Percentiles rank a stretch among this genome's conserved stretches.
phyloP scores from a whole-genome alignment of 2,797 vertebrate species.

The Gymnoscopelus braueri region DNA sequence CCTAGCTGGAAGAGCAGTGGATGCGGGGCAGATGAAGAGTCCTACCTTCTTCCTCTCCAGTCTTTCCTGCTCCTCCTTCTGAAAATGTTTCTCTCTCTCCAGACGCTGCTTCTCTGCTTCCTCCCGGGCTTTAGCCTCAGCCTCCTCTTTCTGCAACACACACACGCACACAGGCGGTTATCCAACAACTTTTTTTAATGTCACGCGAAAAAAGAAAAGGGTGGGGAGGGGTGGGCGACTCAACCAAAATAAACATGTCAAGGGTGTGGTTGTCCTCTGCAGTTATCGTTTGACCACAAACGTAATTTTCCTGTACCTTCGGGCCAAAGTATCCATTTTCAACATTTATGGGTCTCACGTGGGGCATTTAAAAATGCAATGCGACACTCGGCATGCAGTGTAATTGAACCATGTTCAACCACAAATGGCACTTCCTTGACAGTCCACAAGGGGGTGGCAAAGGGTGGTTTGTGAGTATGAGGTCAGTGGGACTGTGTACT shows the following conservation, averaged over 20 bases:
- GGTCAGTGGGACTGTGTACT: not conserved
- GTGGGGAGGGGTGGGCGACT: not conserved
- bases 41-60: slow-evolving; percentile 93
- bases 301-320: slow-evolving; percentile 51
- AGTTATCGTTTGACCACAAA: slow-evolving; percentile 65
- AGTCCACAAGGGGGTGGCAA: slow-evolving; percentile 67
- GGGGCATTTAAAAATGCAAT: slow-evolving; percentile 28
- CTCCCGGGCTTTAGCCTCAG: slow-evolving; percentile 87
- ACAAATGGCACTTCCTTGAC: slow-evolving; percentile 12
- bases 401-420: slow-evolving; percentile 30
- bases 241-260: slow-evolving; percentile 56
- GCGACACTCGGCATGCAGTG: slow-evolving; percentile 35
- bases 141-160: slow-evolving; percentile 90
- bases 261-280: slow-evolving; percentile 58
- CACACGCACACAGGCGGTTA: slow-evolving; percentile 58
- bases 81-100: slow-evolving; percentile 97
- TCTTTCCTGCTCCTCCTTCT: slow-evolving; percentile 95
- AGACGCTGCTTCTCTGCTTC: slow-evolving; percentile 93
- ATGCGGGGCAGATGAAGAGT: slow-evolving; percentile 26
- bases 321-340: slow-evolving; percentile 57
- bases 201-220: slow-evolving; percentile 19
- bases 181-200: slow-evolving; percentile 48
- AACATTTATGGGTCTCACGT: slow-evolving; percentile 28
- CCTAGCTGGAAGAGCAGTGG: slow-evolving; percentile 23
- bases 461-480: not conserved